Base-by-base conservation (phyloP, 2,888 invertebrate genomes). In the Rhabditophanes sp. region DNA sequence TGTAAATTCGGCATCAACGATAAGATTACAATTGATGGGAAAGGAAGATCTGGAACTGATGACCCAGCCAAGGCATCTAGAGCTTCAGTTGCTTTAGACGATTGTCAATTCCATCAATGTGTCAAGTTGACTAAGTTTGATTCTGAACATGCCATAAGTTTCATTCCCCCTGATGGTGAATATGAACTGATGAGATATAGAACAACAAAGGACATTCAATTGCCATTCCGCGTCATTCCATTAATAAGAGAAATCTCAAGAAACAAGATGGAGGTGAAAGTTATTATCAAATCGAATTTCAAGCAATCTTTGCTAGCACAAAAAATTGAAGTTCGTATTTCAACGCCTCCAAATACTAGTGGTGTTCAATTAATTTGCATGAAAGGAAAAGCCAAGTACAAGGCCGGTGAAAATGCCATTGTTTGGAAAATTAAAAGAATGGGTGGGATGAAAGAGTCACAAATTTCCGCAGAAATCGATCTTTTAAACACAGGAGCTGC, bases 71-170 rank as follows among this genome's bases (percentile, higher is more conserved):
- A 85, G 35, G 18, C 18, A 48, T 46, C 84, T 32, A 90, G 90
- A 69, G 87, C 88, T 0, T 84, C 90, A 23, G 93, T 96, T n/a
- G 96, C 93, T 15, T 96, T 96, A 55, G 96, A 99, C 66, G 96
- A 96, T 72, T 96, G 96, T 63, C 96, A 99, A 72, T 99, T 99
- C 72, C 96, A 99, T 70, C 96, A 99, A 70, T 99, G 96, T 67
- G 96, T 99, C 30, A 96, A 96, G 67, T 75, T 99, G 38, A 88
- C 87, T 68, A 96, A 96, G 75, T 99, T 99, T 68, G 96, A 99
- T 73, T 93, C 93, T 0, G 96, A 99, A 69, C 96, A 96, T 74
- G 88, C 90, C 65, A 99, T 99, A 66, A 88, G 88, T 54, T 99
- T 99, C 73, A 96, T 99, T 65, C 96, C 96, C 39, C 96, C 96